phyloP scores from a whole-genome alignment of 2,888 invertebrate species.

The Trichacis sp. region DNA sequence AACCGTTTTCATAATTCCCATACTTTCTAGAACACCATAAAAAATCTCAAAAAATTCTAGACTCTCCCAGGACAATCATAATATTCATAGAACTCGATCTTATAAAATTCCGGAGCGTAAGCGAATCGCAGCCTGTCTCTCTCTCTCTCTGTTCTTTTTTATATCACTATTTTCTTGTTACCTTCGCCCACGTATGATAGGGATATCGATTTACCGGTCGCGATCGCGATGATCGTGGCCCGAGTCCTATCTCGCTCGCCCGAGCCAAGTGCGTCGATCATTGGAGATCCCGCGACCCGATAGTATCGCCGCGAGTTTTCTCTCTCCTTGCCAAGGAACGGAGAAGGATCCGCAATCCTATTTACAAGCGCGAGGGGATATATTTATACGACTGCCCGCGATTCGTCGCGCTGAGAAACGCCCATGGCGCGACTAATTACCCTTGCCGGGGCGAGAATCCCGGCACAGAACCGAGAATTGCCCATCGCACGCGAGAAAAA shows the following conservation, averaged over 20 bases:
- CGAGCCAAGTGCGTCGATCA: constrained; percentile 47
- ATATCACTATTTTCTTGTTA: constrained; percentile 17
- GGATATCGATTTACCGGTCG: constrained; percentile 54
- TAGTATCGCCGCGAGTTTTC: constrained; percentile 46
- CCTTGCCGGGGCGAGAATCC: constrained; percentile 36
- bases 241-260: constrained; percentile 16
- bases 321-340: neutral
- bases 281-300: constrained; percentile 49
- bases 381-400: constrained; percentile 39
- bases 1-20: too few species aligned
- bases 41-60: too few species aligned
- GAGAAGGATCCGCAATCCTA: constrained; percentile 40
- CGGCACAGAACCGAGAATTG: constrained; percentile 27
- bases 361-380: constrained; percentile 37
- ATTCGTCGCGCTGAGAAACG: constrained; percentile 41
- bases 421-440: constrained; percentile 43
- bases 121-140: too few species aligned
- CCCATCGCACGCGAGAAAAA: constrained; percentile 18
- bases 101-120: too few species aligned
- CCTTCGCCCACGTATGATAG: constrained; percentile 35
- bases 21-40: too few species aligned
- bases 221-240: constrained; percentile 44
- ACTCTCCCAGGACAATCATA: too few species aligned
- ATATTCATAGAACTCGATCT: too few species aligned
- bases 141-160: constrained; percentile 18